Percentiles rank a stretch among this genome's conserved stretches.
These are phyloP conservation scores for Pedetes capensis DNA, from an alignment of 2,113 vertebrate genomes.

Conservation along the genomic window DNA sequence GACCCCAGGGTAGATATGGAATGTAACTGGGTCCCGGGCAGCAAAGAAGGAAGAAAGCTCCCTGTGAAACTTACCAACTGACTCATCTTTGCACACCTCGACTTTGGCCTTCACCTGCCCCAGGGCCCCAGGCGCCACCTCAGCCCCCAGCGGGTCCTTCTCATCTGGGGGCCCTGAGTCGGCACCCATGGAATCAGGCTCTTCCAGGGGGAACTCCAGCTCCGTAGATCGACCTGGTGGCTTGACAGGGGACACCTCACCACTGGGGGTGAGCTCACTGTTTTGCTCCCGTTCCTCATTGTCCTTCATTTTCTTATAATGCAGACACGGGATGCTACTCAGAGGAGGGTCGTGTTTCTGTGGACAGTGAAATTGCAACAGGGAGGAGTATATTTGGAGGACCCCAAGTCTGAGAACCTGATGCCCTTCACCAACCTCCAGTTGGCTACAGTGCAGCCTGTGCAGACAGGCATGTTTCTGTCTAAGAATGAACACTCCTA, in stretches of 20 bases:
- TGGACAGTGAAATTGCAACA: background rate
- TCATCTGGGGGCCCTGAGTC: constrained; percentile 80
- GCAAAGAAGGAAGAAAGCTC: background rate
- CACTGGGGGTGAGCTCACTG: constrained; percentile 86
- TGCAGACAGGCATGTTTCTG: background rate
- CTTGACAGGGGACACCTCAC: constrained; percentile 85
- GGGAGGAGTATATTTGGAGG: background rate
- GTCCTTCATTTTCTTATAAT: constrained; percentile 99
- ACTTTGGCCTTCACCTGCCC: constrained; percentile 98
- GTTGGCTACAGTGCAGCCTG: background rate
- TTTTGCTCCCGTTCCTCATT: constrained; percentile 93
- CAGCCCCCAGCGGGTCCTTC: constrained; percentile 83
- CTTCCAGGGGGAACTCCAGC: constrained; percentile 83
- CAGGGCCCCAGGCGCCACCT: constrained; percentile 92
- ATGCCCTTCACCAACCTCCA: background rate
- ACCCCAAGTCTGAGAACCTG: background rate
- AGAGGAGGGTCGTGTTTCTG: constrained; percentile 99
- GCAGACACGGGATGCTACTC: constrained; percentile 98
- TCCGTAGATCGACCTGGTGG: constrained; percentile 80
- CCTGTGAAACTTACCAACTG: constrained; percentile 89
- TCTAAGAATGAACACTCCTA: background rate
- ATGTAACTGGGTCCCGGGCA: background rate
- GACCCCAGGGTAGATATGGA: background rate
- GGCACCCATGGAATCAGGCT: constrained; percentile 85
- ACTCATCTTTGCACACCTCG: constrained; percentile 99